Evolutionary conservation across 1,140 invertebrate species (phyloP), one percentile per base, ranked within the genome.

Genomic region (Pseudachorutes palmiensis): DNA sequence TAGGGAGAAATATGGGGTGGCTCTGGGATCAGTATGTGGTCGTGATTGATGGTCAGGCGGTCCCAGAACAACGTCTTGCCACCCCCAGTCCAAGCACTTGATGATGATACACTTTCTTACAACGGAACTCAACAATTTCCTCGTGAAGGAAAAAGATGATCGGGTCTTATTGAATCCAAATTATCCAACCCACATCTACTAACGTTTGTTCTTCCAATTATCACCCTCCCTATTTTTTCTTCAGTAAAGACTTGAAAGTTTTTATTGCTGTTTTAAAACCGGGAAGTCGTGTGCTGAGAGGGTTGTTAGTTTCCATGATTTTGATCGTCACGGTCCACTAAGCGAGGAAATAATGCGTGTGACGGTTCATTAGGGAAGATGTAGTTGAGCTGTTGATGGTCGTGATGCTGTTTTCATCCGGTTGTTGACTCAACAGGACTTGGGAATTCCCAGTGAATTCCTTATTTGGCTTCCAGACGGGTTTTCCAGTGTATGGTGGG

Each of bases 311-410:
- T 19, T 41, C 19, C n/a, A 5, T 63, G 61, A 45, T 63, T 63
- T 63, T 12, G 51, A 57, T 28, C 51, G 36, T 41, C 36, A 41
- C 36, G 36, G 36, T 41, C 36, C 36, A 19, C 19, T 41, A 41
- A 19, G 5, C 36, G 19, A 24, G 41, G 32, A 51, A 64, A 64
- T 51, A 51, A 41, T 29, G 30, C 22, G 28, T 49, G 41, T 9
- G 49, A 55, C 45, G 63, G 63, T 64, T 64, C 63, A 64, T 64
- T 64, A 64, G 55, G 41, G 36, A 41, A 19, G 36, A 41, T 19
- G 36, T 5, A 41, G 36, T 41, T 9, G 36, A 19, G 36, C 36
- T 41, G 36, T 41, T 41, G 36, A 41, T 41, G 36, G 36, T 41
- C 19, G 5, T 41, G 36, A 41, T 41, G 36, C 19, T 41, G 36